Base-by-base conservation (phyloP, 2,888 invertebrate genomes). In the Lordiphosa fenestrarum region DNA sequence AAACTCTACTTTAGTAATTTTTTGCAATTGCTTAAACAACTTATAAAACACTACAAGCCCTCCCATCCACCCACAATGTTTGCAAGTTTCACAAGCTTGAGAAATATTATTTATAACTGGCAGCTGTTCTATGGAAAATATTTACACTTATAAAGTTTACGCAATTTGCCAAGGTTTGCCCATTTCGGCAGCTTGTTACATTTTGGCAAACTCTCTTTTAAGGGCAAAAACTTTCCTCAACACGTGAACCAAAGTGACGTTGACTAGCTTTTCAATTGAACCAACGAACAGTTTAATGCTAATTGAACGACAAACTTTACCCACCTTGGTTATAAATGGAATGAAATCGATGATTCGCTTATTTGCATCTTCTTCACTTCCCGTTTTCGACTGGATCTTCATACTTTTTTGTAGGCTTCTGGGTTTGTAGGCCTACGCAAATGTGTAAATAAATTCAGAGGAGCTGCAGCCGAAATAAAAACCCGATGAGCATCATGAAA, bases 391-490 rank as follows among this genome's bases (percentile, higher is more conserved):
- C 54, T 63, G 55, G 54, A 62, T 62, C 62, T 44, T 37, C 50
- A 41, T 35, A 5, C 12, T 10, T 13, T 19, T 4, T 42, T 35
- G 77, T 83, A 84, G 83, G 84, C 83, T 81, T 84, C 76, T 84
- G 73, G 84, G 84, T 84, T 85, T 84, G 69, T 84, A 83, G 84
- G 84, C 84, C 85, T 84, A 83, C 69, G 73, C 83, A 78, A 74
- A 81, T 66, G 61, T 68, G 66, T 66, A 58, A 64, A 60, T 64
- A 76, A 69, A 73, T 70, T 72, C 59, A 50, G 44, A 61, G 53
- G 46, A 61, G 51, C 25, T 59, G 55, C 13, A 52, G 64, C 60
- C 69, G 46, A 58, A 66, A 47, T 59, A 15, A 52, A 74, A 71
- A 71, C 62, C 56, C 65, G 74, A 55, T 67, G 61, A 70, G 66